Conservation (phyloP, 1,140 invertebrate species). For the Campoletis sonorensis region DNA sequence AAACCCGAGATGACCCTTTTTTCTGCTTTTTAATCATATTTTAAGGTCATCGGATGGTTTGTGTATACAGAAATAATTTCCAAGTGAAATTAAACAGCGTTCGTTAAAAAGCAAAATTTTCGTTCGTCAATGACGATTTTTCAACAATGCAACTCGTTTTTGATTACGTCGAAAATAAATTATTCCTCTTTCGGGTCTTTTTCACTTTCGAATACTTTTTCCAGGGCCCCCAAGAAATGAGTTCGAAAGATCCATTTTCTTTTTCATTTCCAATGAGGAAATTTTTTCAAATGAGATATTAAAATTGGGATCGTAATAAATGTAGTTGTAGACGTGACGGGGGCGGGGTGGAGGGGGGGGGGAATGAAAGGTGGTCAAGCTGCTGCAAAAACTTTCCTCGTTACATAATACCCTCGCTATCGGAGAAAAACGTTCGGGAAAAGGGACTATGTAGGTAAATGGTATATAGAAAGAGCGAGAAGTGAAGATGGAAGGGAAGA, state of each 20-base stretch:
- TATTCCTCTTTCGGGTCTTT: too few relatives aligned
- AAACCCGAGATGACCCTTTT: not conserved
- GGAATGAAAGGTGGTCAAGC: constrained; percentile 54
- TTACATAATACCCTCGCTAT: constrained; percentile 58
- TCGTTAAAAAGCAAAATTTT: not conserved
- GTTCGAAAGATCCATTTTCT: too few relatives aligned
- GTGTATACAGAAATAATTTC: not conserved
- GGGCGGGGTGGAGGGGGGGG: not conserved
- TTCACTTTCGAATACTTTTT: too few relatives aligned
- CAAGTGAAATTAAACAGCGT: not conserved
- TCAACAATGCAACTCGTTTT: too few relatives aligned
- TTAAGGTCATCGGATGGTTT: not conserved
- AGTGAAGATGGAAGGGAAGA: not conserved
- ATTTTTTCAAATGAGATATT: not conserved
- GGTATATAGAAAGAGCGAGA: constrained; percentile 12
- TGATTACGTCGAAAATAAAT: too few relatives aligned
- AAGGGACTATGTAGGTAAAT: constrained; percentile 12
- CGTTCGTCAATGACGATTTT: too few relatives aligned
- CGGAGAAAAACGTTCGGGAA: constrained; percentile 45
- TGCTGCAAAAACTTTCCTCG: constrained; percentile 29
- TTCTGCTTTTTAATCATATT: not conserved
- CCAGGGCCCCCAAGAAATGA: too few relatives aligned
- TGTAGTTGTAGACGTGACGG: not conserved
- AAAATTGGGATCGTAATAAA: not conserved
- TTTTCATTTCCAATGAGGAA: too few relatives aligned